phyloP scores from a whole-genome alignment of 2,797 vertebrate species.

The Bradypus variegatus region DNA sequence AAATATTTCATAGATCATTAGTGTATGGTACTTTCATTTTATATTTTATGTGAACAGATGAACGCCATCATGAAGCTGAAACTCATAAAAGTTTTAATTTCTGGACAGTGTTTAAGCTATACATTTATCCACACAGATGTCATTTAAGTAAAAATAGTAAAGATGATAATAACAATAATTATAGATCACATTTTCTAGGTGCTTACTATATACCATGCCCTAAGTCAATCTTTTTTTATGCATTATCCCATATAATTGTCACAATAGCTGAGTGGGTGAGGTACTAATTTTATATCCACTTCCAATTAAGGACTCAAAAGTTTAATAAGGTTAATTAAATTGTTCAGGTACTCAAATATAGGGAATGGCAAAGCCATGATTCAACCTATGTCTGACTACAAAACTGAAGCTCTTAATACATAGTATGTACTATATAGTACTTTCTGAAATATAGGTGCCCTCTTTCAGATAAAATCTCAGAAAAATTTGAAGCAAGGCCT shows the following conservation, averaged over 20 bases:
- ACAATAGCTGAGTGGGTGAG: background rate
- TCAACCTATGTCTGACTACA: background rate
- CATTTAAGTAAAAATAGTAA: background rate
- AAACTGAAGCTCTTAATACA: background rate
- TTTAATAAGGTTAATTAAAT: background rate
- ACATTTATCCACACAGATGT: background rate
- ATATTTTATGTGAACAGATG: background rate
- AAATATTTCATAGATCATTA: background rate
- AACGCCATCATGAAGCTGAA: background rate
- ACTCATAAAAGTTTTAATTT: background rate
- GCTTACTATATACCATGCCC: background rate
- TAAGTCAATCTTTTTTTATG: background rate
- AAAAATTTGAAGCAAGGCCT: background rate
- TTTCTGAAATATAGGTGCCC: background rate
- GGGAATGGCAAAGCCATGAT: background rate
- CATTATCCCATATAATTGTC: background rate
- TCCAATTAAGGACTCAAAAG: background rate
- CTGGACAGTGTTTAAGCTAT: background rate
- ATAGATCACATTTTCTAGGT: background rate
- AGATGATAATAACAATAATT: background rate
- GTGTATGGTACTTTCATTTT: background rate
- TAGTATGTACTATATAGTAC: background rate
- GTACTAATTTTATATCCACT: background rate
- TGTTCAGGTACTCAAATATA: background rate
- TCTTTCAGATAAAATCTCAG: background rate